Evolutionary conservation across 2,888 invertebrate species (phyloP).

Genomic region (Drosophila nr. perissopoda): DNA sequence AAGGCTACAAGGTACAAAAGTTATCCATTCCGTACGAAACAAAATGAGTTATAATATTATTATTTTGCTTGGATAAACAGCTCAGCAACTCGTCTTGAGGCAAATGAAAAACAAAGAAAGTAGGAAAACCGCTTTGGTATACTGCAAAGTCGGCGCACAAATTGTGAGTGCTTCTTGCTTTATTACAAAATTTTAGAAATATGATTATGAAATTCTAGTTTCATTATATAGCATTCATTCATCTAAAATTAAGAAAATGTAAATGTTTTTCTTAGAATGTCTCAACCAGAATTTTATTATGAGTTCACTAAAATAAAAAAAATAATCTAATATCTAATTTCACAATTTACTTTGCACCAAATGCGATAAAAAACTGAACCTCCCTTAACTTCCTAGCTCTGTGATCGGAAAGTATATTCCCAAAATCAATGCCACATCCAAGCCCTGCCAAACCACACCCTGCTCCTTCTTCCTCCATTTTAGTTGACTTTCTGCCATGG

Average conservation of each 20-base stretch:
- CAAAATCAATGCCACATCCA: conserved; percentile 19
- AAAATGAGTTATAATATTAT: conserved; percentile 29
- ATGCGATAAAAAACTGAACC: not conserved
- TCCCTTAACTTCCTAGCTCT: not conserved
- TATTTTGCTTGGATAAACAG: conserved; percentile 14
- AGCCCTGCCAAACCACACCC: not conserved
- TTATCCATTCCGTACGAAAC: not conserved
- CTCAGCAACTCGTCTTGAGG: not conserved
- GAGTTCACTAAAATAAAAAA: not conserved
- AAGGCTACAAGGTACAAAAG: conserved; percentile 2
- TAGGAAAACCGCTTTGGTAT: not conserved
- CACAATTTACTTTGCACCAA: not conserved
- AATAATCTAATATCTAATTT: not conserved
- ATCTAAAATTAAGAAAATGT: not conserved
- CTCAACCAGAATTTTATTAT: not conserved
- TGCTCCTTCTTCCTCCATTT: not conserved
- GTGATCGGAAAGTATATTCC: not conserved
- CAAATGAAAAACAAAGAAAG: conserved; percentile 4
- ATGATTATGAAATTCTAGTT: not conserved
- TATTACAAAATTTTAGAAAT: not conserved
- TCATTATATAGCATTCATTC: not conserved
- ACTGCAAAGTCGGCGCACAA: not conserved
- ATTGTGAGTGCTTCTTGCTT: not conserved
- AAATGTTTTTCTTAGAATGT: not conserved
- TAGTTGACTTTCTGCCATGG: conserved; percentile 10